Percentiles rank a stretch among this genome's conserved stretches.
These are phyloP conservation scores for Antechinus flavipes DNA, from an alignment of 2,113 vertebrate species.

Conservation along the genomic window DNA sequence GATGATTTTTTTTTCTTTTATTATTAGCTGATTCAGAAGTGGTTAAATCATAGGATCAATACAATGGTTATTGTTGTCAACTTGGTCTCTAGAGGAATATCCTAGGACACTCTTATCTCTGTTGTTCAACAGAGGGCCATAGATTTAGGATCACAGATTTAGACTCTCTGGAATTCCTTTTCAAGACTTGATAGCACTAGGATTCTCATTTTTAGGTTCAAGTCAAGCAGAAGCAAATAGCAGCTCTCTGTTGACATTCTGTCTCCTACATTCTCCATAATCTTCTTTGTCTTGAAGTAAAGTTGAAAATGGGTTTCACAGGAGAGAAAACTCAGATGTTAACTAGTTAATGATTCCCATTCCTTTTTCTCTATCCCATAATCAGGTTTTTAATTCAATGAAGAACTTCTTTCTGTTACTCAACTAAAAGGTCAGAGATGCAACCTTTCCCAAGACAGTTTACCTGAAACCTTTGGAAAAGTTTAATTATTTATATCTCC, in stretches of 20 bases:
- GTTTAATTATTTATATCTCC: constrained; percentile 41
- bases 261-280: constrained; percentile 52
- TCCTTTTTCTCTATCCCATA: constrained; percentile 22
- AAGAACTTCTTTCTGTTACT: constrained; percentile 14
- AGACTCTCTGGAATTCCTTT: constrained; percentile 46
- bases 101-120: background rate
- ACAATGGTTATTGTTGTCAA: background rate
- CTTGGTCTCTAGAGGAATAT: background rate
- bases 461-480: constrained; percentile 1
- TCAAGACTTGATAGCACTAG: constrained; percentile 43
- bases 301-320: constrained; percentile 39
- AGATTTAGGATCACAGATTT: constrained; percentile 15
- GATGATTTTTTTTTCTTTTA: background rate
- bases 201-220: constrained; percentile 44
- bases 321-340: constrained; percentile 30
- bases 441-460: constrained; percentile 47
- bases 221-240: constrained; percentile 49
- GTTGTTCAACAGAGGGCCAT: background rate
- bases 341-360: background rate
- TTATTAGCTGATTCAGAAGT: background rate
- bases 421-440: constrained; percentile 41
- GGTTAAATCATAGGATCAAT: background rate
- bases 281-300: constrained; percentile 9
- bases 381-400: constrained; percentile 50
- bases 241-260: constrained; percentile 11